These are phyloP conservation scores for Danaus chrysippus DNA, from an alignment of 2,888 invertebrate species.

Conservation along the genomic window DNA sequence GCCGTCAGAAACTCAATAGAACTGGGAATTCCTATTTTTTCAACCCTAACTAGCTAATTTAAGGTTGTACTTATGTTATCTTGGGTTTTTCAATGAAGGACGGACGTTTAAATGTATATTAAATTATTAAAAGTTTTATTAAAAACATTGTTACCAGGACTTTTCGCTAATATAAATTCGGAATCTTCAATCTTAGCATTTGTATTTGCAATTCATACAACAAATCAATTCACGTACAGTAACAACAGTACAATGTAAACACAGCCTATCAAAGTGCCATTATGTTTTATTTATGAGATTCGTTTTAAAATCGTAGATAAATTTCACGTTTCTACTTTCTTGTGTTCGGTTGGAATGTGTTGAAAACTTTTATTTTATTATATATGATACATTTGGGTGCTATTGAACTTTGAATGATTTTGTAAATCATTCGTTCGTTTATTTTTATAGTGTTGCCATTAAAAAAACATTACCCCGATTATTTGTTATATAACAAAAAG, in stretches of 20 bases:
- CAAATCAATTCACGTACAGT: conserved; percentile 12
- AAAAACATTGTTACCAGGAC: background rate
- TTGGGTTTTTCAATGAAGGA: too few relatives aligned
- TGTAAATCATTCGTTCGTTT: conserved; percentile 2
- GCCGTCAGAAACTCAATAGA: conserved; percentile 25
- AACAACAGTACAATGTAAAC: conserved; percentile 10
- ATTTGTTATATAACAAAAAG: background rate
- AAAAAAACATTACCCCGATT: background rate
- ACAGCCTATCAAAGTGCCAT: conserved; percentile 7
- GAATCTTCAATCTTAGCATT: background rate
- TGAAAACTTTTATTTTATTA: background rate
- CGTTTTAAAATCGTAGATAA: background rate
- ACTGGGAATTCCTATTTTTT: conserved; percentile 29
- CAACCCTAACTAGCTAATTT: conserved; percentile 18
- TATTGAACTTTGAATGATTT: background rate
- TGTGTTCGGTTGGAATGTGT: background rate
- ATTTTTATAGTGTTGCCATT: background rate
- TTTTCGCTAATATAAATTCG: background rate
- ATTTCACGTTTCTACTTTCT: conserved; percentile 2
- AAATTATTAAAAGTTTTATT: too few relatives aligned
- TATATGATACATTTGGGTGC: background rate
- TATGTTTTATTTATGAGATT: conserved; percentile 17
- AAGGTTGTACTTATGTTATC: background rate
- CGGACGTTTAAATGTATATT: too few relatives aligned
- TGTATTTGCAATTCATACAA: conserved; percentile 7